A percentile compares a stretch with the other conserved stretches of the same genome.
These are phyloP conservation scores for Clupea harengus DNA, from an alignment of 2,113 vertebrate species.

Conservation along the genomic window DNA sequence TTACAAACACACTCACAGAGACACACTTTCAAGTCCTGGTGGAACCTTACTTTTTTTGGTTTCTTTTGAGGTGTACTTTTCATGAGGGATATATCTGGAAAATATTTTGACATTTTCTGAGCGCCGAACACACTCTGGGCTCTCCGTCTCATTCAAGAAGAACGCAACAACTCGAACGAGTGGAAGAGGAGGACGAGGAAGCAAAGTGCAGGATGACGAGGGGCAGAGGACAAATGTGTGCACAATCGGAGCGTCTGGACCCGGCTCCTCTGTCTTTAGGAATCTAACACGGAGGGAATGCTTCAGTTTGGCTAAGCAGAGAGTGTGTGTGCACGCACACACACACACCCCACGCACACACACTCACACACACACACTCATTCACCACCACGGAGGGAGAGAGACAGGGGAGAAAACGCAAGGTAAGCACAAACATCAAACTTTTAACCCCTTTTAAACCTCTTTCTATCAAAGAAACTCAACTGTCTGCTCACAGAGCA, in stretches of 20 bases:
- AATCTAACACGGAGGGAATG: slow-evolving; percentile 58
- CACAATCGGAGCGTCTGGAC: slow-evolving; percentile 36
- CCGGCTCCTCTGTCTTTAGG: slow-evolving; percentile 58
- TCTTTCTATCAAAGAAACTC: background rate
- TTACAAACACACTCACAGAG: slow-evolving; percentile 34
- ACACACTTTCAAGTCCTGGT: background rate
- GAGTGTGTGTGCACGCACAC: background rate
- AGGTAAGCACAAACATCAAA: slow-evolving; percentile 8
- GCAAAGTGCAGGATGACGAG: slow-evolving; percentile 57
- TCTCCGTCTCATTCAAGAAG: background rate
- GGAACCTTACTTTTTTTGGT: background rate
- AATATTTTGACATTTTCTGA: background rate
- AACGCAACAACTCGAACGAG: background rate
- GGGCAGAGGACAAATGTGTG: background rate
- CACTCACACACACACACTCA: slow-evolving; percentile 21
- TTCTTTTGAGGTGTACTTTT: background rate
- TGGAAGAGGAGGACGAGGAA: background rate
- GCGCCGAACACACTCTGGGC: background rate
- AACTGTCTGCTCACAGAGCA: background rate
- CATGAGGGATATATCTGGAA: background rate
- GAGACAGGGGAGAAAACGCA: background rate
- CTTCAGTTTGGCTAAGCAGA: slow-evolving; percentile 65
- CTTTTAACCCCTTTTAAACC: background rate
- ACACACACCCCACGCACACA: slow-evolving; percentile 12
- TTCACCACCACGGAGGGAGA: background rate